Evolutionary conservation across 2,797 vertebrate genomes (phyloP).

Genomic region (Lemur catta): DNA sequence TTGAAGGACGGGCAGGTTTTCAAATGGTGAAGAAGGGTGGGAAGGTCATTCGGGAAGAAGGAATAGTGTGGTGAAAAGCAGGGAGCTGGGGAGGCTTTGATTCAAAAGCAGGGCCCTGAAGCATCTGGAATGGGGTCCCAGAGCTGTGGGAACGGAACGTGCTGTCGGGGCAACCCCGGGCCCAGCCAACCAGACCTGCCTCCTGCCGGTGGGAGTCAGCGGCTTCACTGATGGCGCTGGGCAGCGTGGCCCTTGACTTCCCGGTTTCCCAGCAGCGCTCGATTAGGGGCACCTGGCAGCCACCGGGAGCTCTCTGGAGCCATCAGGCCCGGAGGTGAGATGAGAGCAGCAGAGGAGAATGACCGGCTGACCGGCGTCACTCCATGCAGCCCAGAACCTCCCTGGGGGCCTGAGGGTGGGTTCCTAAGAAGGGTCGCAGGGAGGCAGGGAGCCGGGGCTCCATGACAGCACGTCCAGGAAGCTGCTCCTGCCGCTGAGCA

Average conservation of each 20-base stretch:
- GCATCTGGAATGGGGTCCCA: background rate
- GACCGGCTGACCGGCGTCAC: background rate
- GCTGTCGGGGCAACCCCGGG: background rate
- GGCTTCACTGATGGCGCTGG: background rate
- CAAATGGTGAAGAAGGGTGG: background rate
- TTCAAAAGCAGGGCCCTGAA: background rate
- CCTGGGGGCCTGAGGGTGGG: background rate
- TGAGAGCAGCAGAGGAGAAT: background rate
- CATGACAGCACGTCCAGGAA: background rate
- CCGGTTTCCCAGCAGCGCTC: background rate
- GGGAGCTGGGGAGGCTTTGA: background rate
- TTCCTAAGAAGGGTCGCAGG: background rate
- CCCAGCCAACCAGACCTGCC: background rate
- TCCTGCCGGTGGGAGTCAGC: background rate
- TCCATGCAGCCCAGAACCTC: background rate
- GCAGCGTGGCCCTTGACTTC: background rate
- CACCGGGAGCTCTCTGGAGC: background rate
- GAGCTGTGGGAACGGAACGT: background rate
- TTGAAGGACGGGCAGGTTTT: background rate
- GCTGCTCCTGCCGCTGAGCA: too few relatives aligned
- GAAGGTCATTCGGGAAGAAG: background rate
- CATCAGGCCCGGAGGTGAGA: background rate
- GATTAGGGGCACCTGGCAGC: background rate
- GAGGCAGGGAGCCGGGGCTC: background rate
- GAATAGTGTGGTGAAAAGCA: accelerated